Evolutionary conservation across 2,888 invertebrate genomes (phyloP).

Genomic region (Phyllotreta cruciferae): DNA sequence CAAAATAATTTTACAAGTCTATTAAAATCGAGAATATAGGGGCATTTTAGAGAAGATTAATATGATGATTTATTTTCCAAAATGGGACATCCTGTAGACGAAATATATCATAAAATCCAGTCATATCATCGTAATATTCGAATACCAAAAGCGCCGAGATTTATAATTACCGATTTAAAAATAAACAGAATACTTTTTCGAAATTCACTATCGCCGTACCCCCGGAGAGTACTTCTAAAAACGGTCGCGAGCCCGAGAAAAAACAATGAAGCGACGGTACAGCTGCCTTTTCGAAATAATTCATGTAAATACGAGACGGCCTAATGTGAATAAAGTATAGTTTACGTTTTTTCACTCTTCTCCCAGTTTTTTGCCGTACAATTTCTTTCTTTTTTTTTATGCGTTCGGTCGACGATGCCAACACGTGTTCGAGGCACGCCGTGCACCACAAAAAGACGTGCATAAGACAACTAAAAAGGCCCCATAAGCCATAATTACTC

Average conservation of each 20-base stretch:
- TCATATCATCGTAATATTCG: too few species aligned
- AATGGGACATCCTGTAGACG: too few species aligned
- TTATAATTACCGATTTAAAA: conserved; percentile 27
- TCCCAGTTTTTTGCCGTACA: conserved; percentile 37
- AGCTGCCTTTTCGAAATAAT: conserved; percentile 48
- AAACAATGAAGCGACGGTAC: conserved; percentile 45
- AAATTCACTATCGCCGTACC: conserved; percentile 31
- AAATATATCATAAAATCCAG: too few species aligned
- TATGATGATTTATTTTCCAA: too few species aligned
- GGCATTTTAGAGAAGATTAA: too few species aligned
- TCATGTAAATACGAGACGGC: conserved; percentile 42
- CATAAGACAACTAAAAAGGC: conserved; percentile 15
- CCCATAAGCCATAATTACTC: not conserved
- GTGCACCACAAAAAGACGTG: conserved; percentile 33
- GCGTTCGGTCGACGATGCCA: conserved; percentile 19
- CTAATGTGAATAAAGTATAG: conserved; percentile 39
- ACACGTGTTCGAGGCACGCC: conserved; percentile 45
- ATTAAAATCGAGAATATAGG: too few species aligned
- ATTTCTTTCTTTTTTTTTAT: conserved; percentile 35
- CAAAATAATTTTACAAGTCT: too few species aligned
- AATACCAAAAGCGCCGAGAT: conserved; percentile 16
- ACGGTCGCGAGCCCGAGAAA: conserved; percentile 47
- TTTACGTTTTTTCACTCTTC: conserved; percentile 42
- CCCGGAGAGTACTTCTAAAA: conserved; percentile 47
- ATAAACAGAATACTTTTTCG: conserved; percentile 19